Conservation (phyloP, 2,888 invertebrate species). For the Colostygia pectinataria region DNA sequence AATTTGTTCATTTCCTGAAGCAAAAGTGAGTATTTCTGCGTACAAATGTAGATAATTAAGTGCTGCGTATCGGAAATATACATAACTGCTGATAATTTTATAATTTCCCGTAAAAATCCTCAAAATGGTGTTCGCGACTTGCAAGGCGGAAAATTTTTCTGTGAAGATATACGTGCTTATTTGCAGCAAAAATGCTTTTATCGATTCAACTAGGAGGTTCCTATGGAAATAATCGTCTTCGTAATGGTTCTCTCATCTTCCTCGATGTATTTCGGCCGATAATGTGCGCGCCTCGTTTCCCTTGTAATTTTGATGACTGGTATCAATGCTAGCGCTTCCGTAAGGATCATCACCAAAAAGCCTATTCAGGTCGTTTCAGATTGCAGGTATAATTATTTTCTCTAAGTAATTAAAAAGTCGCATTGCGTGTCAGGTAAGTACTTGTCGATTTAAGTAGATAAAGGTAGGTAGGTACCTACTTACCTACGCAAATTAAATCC, state of each 20-base stretch:
- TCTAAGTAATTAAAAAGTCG: slow-evolving; percentile 17
- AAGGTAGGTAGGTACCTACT: slow-evolving; percentile 1
- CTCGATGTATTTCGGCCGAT: slow-evolving; percentile 33
- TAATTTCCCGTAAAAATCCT: slow-evolving; percentile 34
- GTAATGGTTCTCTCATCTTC: slow-evolving; percentile 44
- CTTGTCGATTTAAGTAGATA: slow-evolving; percentile 4
- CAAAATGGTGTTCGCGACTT: slow-evolving; percentile 54
- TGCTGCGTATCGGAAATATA: slow-evolving; percentile 12
- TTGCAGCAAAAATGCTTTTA: slow-evolving; percentile 59
- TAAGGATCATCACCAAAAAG: slow-evolving; percentile 70
- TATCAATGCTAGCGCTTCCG: slow-evolving; percentile 73
- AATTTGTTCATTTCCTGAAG: slow-evolving; percentile 75
- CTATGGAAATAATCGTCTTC: slow-evolving; percentile 65
- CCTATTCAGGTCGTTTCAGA: slow-evolving; percentile 47
- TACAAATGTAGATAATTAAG: slow-evolving; percentile 35
- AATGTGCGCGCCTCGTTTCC: slow-evolving; percentile 41
- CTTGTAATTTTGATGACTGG: slow-evolving; percentile 72
- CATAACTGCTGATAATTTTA: slow-evolving; percentile 15
- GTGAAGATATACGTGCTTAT: slow-evolving; percentile 50
- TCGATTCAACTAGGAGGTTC: slow-evolving; percentile 71
- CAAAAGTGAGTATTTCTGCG: slow-evolving; percentile 72
- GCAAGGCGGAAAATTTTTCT: slow-evolving; percentile 48
- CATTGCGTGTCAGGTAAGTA: slow-evolving; percentile 28
- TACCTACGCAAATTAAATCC: slow-evolving; percentile 8
- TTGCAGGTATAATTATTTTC: slow-evolving; percentile 51